Conservation (phyloP, 2,797 vertebrate genomes). For the Numenius phaeopus region DNA sequence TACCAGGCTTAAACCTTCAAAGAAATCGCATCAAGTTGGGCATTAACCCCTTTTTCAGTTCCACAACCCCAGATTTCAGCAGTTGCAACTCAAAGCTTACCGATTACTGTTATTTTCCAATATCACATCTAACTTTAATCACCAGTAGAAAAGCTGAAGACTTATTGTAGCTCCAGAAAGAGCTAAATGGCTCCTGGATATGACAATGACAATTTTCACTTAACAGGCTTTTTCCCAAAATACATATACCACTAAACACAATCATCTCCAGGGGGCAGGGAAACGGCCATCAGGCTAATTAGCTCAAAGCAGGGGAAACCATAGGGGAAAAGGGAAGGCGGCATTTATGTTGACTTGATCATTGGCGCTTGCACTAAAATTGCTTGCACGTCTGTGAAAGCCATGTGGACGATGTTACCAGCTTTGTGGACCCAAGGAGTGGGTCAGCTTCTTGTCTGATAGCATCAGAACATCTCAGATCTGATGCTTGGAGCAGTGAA, state of each 20-base stretch:
- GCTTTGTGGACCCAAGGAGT: not conserved
- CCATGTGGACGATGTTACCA: not conserved
- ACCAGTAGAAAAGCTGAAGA: not conserved
- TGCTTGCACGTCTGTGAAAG: not conserved
- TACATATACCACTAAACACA: conserved; percentile 15
- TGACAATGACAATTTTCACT: conserved; percentile 31
- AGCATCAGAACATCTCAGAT: not conserved
- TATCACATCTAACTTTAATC: not conserved
- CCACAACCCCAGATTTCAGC: not conserved
- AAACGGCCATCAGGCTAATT: conserved; percentile 51
- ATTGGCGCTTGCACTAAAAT: not conserved
- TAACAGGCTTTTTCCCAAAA: conserved; percentile 48
- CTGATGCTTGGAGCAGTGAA: not conserved
- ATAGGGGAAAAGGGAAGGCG: not conserved
- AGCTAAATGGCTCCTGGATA: not conserved
- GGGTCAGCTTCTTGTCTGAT: not conserved
- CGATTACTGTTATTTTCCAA: not conserved
- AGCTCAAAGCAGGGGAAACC: conserved; percentile 5
- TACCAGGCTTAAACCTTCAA: not conserved
- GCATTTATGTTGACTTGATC: not conserved
- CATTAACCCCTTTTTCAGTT: not conserved
- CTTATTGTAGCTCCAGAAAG: not conserved
- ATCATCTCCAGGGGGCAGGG: conserved; percentile 12
- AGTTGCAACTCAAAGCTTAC: not conserved
- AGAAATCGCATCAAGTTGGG: not conserved